These are phyloP conservation scores for Arion vulgaris DNA, from an alignment of 1,140 invertebrate species.

Conservation along the genomic window DNA sequence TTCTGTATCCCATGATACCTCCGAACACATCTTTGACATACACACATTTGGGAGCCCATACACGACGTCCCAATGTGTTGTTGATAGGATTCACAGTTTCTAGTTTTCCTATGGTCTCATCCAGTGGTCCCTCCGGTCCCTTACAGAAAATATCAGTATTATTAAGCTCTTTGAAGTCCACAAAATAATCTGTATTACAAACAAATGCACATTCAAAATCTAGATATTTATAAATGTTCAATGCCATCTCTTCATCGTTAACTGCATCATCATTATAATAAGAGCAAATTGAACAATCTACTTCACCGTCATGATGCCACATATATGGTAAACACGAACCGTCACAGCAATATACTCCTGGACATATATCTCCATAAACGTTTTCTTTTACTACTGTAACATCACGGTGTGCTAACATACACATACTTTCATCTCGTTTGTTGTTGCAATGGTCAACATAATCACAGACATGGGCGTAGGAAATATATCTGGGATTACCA, in stretches of 20 bases:
- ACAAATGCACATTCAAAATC: not conserved
- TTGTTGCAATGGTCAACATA: not conserved
- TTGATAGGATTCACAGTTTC: not conserved
- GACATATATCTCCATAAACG: not conserved
- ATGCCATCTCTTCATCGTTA: not conserved
- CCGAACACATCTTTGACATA: not conserved
- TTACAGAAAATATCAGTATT: too few species aligned
- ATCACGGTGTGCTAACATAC: not conserved
- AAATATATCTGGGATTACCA: not conserved
- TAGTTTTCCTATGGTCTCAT: not conserved
- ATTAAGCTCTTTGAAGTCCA: not conserved
- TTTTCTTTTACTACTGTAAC: not conserved
- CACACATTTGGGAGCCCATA: slow-evolving; percentile 7
- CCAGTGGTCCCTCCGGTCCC: too few species aligned
- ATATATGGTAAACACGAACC: not conserved
- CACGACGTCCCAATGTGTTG: not conserved
- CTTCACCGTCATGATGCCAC: not conserved
- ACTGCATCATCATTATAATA: not conserved
- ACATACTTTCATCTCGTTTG: not conserved
- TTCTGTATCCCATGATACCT: not conserved
- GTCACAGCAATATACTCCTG: not conserved
- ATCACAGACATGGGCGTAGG: not conserved
- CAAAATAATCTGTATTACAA: not conserved
- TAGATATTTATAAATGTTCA: not conserved
- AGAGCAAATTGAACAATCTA: not conserved